Evolutionary conservation across 2,888 invertebrate genomes (phyloP), one percentile per base, ranked within the genome.

Genomic region (Hemicrepidius hirtus): DNA sequence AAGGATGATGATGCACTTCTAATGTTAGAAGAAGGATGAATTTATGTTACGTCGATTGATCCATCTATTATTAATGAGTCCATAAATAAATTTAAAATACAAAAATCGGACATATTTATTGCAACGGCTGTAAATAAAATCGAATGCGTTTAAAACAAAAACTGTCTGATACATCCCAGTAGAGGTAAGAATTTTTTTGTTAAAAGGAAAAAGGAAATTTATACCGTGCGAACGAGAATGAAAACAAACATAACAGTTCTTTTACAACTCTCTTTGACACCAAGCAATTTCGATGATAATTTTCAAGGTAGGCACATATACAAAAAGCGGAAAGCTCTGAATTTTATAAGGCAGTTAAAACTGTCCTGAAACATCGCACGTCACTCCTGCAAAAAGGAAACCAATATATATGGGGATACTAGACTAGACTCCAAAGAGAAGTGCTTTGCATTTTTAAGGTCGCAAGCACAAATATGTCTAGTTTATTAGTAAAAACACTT

Each of bases 161-260:
- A 67, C 72, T 12, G 65, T 44, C 72, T 77, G 79, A 80, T 80
- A 78, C 78, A 79, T 78, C 68, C 76, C 78, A 76, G 57, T 70
- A 37, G 72, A 75, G 68, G 77, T 77, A 75, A 71, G 71, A 71
- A 76, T 80, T 80, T 81, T n/a, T 81, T 80, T 80, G 73, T 71
- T 63, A 64, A 60, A 73, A 71, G 77, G 78, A 79, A 82, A 83
- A 82, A 80, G 77, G 78, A 80, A 81, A 83, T 83, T 84, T 84
- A 83, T 83, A 80, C 83, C 82, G 83, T 84, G 84, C 82, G 84
- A 84, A 84, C 82, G 81, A 75, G 82, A 81, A 83, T 81, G 83
- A 82, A 82, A 83, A 82, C 81, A 82, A 82, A 82, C 80, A 82
- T 82, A 82, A 80, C 81, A 80, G 82, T 82, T 83, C 82, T 83